These are phyloP conservation scores for Caenorhabditis latens DNA, from an alignment of 1,140 invertebrate species.

Conservation along the genomic window DNA sequence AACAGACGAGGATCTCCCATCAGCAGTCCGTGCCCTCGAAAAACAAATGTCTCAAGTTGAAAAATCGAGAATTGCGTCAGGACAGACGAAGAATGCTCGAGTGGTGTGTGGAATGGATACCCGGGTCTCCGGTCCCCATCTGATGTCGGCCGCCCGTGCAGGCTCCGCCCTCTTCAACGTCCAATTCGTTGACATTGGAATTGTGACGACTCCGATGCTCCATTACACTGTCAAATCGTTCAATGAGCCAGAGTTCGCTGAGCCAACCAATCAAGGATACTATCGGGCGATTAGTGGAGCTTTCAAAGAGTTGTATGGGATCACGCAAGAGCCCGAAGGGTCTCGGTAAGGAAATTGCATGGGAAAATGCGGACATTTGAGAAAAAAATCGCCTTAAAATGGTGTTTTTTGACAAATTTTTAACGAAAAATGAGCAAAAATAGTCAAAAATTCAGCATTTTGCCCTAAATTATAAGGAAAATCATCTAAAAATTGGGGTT, in stretches of 20 bases:
- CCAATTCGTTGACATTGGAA: constrained; percentile 73
- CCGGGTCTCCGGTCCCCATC: constrained; percentile 53
- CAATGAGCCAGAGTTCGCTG: constrained; percentile 80
- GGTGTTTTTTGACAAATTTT: too few species aligned
- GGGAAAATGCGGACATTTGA: too few species aligned
- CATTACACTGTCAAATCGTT: constrained; percentile 88
- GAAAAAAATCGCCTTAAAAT: too few species aligned
- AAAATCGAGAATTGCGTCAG: neutral
- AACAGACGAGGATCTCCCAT: constrained; percentile 79
- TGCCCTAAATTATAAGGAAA: too few species aligned
- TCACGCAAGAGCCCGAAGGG: constrained; percentile 49
- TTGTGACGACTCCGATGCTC: constrained; percentile 91
- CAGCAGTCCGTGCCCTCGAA: constrained; percentile 58
- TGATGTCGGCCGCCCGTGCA: constrained; percentile 55
- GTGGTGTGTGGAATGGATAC: constrained; percentile 65
- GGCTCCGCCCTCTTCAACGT: constrained; percentile 53
- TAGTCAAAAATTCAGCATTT: too few species aligned
- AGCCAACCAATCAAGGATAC: constrained; percentile 85
- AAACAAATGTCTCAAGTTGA: constrained; percentile 30
- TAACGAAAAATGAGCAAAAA: too few species aligned
- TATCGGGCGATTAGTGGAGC: constrained; percentile 87
- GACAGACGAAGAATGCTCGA: neutral
- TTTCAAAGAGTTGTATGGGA: constrained; percentile 80
- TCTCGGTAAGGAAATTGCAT: neutral
- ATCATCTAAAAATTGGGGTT: too few species aligned